Conservation (phyloP, 2,113 vertebrate species). For the Catharus bicknelli region DNA sequence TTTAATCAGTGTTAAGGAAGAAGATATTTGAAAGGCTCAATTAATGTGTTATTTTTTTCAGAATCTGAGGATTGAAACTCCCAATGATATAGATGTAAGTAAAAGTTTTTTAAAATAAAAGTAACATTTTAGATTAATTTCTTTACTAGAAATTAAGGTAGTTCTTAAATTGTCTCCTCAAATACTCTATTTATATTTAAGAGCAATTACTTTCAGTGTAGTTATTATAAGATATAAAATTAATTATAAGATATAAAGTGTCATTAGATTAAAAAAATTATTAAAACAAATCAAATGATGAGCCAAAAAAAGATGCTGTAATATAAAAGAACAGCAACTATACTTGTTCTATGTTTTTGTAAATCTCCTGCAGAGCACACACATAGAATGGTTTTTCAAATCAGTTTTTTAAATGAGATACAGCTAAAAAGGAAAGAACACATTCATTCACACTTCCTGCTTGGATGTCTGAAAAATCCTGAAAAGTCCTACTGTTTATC, state of each 20-base stretch:
- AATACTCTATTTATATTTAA: not conserved
- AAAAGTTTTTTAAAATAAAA: not conserved
- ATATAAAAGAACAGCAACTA: not conserved
- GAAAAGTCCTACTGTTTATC: not conserved
- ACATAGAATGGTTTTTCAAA: fast-evolving
- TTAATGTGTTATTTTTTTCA: slow-evolving; percentile 46
- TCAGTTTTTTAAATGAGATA: not conserved
- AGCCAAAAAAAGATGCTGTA: not conserved
- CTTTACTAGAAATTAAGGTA: not conserved
- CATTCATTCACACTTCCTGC: not conserved
- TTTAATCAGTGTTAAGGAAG: not conserved
- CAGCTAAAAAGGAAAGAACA: not conserved
- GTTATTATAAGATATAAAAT: not conserved
- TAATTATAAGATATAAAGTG: not conserved
- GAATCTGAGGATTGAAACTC: slow-evolving; percentile 69
- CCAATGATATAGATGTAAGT: slow-evolving; percentile 68
- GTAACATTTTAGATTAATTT: not conserved
- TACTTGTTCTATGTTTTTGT: not conserved
- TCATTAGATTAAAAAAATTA: not conserved
- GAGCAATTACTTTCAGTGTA: not conserved
- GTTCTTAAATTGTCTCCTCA: not conserved
- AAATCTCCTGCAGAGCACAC: not conserved
- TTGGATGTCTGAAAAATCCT: not conserved
- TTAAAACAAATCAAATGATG: not conserved
- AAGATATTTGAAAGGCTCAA: not conserved